A percentile compares a stretch with the other conserved stretches of the same genome.
phyloP scores from a whole-genome alignment of 2,797 vertebrate species.

The Urophycis tenuis region DNA sequence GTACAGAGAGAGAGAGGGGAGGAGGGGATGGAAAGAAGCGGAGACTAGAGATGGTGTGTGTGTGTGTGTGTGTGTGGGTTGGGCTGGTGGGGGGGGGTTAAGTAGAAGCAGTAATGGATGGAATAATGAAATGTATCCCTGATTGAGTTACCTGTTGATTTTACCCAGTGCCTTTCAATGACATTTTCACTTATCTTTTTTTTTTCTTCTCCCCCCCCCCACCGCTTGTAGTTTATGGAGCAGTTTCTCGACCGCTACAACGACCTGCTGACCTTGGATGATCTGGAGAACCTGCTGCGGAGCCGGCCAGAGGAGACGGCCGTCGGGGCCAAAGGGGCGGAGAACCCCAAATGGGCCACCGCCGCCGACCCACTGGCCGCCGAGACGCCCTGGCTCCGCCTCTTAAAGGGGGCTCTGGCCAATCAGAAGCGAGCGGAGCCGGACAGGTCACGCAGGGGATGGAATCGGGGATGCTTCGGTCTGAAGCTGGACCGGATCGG shows the following conservation, averaged over 20 bases:
- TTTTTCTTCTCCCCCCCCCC: slow-evolving; percentile 2
- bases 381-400: slow-evolving; percentile 72
- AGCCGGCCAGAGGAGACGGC: slow-evolving; percentile 66
- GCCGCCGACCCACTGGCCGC: slow-evolving; percentile 55
- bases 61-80: too few relatives aligned
- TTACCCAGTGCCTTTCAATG: slow-evolving; percentile 3
- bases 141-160: slow-evolving; percentile 1
- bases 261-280: slow-evolving; percentile 73
- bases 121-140: slow-evolving; percentile 43
- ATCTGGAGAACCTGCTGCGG: slow-evolving; percentile 71
- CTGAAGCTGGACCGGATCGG: slow-evolving; percentile 84
- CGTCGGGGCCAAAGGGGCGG: slow-evolving; percentile 57
- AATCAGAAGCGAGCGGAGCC: slow-evolving; percentile 74
- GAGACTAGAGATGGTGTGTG: slow-evolving; percentile 1
- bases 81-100: slow-evolving; percentile 1
- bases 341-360: slow-evolving; percentile 70
- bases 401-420: slow-evolving; percentile 71
- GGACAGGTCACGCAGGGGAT: slow-evolving; percentile 72
- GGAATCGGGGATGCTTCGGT: slow-evolving; percentile 81
- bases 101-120: slow-evolving; percentile 23
- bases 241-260: slow-evolving; percentile 75
- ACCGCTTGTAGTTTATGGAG: slow-evolving; percentile 64
- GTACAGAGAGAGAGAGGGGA: slow-evolving; percentile 39
- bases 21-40: neutral
- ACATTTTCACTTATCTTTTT: neutral